Percentiles rank a stretch among this genome's conserved stretches.
Evolutionary conservation across 2,797 vertebrate genomes (phyloP).

Genomic region (Octomys mimax): DNA sequence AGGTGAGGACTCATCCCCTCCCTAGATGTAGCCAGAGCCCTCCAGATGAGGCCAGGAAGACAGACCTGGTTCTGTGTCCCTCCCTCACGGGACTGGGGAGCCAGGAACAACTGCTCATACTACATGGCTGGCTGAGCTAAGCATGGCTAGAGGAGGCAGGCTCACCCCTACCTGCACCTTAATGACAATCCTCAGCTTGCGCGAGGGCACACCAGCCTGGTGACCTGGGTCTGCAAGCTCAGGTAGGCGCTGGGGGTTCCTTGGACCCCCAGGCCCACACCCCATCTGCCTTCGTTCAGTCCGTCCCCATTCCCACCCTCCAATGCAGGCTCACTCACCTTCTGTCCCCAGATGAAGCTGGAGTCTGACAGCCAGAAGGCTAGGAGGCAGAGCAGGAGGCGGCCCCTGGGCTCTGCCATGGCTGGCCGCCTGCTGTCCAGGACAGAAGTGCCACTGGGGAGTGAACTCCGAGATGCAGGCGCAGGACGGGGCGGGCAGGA

Average conservation of each 20-base stretch:
- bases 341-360: slow-evolving; percentile 49
- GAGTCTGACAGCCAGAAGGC: slow-evolving; percentile 62
- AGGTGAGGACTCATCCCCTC: neutral
- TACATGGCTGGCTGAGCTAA: neutral
- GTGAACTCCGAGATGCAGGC: slow-evolving; percentile 56
- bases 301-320: neutral
- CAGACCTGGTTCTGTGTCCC: neutral
- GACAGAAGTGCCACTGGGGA: slow-evolving; percentile 14
- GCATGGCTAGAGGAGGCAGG: neutral
- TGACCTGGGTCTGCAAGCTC: neutral
- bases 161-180: neutral
- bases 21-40: neutral
- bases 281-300: rapidly evolving
- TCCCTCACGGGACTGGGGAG: neutral
- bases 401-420: slow-evolving; percentile 67
- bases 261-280: neutral
- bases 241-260: neutral
- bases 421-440: neutral
- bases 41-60: neutral
- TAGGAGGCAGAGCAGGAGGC: slow-evolving; percentile 68
- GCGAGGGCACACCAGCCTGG: neutral
- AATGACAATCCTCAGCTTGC: neutral
- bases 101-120: neutral
- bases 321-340: slow-evolving; percentile 71
- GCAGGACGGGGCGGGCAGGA: neutral